Conservation (phyloP, 2,797 vertebrate species). For the Melopsittacus undulatus region DNA sequence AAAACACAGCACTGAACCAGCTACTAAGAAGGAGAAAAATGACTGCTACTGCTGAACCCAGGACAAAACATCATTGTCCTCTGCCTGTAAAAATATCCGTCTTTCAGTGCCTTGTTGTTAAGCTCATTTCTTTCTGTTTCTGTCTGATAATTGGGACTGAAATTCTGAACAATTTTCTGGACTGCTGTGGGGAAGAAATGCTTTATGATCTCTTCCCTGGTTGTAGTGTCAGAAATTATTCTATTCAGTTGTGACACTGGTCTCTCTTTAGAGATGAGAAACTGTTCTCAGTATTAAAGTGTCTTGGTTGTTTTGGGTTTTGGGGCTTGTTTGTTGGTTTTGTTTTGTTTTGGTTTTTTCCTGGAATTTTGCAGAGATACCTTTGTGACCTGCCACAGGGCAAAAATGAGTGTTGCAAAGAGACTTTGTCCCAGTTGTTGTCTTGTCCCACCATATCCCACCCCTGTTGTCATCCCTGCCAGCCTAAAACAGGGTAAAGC, state of each 20-base stretch:
- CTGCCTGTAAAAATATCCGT: neutral
- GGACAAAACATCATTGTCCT: neutral
- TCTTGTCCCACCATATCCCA: fast-evolving
- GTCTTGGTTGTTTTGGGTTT: neutral
- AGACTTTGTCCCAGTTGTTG: neutral
- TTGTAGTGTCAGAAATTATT: neutral
- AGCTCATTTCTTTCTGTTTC: neutral
- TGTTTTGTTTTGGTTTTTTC: neutral
- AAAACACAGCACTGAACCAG: no score
- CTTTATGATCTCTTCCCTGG: neutral
- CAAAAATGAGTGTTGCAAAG: neutral
- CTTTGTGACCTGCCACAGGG: neutral
- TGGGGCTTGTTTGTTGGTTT: neutral
- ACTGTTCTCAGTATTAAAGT: neutral
- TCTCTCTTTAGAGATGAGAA: neutral
- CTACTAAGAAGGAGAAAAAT: no score
- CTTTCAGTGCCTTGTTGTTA: neutral
- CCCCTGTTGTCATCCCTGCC: fast-evolving
- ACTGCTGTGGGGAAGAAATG: neutral
- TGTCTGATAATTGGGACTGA: neutral
- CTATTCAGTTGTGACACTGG: neutral
- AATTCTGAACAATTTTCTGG: neutral
- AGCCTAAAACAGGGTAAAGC: neutral
- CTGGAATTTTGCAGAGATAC: neutral
- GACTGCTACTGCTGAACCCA: no score